These are phyloP conservation scores for Gallinago jamesoni DNA, from an alignment of 2,113 vertebrate genomes.

Conservation along the genomic window DNA sequence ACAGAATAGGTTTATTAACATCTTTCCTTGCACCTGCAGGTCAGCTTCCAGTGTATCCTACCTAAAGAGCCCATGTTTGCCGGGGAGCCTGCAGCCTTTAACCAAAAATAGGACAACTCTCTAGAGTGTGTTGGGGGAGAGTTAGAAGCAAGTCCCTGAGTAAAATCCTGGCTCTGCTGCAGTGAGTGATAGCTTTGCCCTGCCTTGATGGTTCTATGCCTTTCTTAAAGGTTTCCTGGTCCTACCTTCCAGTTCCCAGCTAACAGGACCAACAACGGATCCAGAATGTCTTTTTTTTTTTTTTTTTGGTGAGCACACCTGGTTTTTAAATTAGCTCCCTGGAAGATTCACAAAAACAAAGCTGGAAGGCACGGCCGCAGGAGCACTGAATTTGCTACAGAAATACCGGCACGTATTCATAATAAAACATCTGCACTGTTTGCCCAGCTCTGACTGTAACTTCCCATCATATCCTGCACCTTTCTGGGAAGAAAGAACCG, in stretches of 20 bases:
- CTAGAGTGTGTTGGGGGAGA: background rate
- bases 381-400: background rate
- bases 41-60: background rate
- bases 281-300: background rate
- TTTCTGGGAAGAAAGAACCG: constrained; percentile 19
- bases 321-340: background rate
- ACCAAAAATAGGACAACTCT: background rate
- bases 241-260: background rate
- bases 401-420: background rate
- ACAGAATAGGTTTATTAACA: background rate
- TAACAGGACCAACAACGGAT: background rate
- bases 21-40: background rate
- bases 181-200: background rate
- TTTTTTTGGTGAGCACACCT: background rate
- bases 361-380: background rate
- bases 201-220: background rate
- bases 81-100: background rate
- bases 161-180: background rate
- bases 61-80: background rate
- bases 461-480: background rate
- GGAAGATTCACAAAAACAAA: background rate
- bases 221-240: background rate
- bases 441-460: background rate
- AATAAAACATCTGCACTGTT: background rate
- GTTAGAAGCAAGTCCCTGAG: background rate